Percentiles rank a stretch among this genome's conserved stretches.
These are phyloP conservation scores for Falco peregrinus DNA, from an alignment of 2,797 vertebrate genomes.

Conservation along the genomic window DNA sequence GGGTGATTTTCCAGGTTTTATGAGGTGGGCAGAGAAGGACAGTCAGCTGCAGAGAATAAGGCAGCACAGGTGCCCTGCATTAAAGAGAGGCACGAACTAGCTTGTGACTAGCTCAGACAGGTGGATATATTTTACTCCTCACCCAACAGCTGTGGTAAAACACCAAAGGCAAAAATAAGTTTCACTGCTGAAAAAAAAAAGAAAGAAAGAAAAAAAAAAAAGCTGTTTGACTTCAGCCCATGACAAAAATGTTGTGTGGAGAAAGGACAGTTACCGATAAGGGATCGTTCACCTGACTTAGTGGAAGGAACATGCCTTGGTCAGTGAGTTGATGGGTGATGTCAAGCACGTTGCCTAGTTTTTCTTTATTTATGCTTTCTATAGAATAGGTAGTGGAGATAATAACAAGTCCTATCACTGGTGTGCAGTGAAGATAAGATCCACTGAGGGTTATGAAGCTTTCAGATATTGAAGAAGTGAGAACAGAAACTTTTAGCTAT, in stretches of 20 bases:
- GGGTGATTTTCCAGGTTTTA: neutral
- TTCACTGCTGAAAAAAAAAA: neutral
- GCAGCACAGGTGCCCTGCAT: neutral
- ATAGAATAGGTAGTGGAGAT: neutral
- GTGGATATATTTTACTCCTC: neutral
- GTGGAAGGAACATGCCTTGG: neutral
- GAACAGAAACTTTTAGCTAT: neutral
- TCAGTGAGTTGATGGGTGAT: neutral
- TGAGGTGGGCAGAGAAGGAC: constrained; percentile 7
- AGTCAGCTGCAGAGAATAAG: constrained; percentile 22
- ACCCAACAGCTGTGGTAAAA: neutral
- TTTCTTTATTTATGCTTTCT: neutral
- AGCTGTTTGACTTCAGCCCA: too few species aligned
- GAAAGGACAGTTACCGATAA: neutral
- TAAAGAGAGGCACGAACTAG: neutral
- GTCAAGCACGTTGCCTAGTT: neutral
- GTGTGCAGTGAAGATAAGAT: neutral
- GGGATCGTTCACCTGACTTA: neutral
- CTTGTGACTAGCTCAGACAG: neutral
- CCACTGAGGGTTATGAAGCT: neutral
- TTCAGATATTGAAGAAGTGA: neutral
- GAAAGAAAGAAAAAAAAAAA: neutral
- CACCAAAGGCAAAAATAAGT: neutral
- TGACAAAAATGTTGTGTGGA: neutral
- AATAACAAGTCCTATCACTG: neutral